Conservation (phyloP, 2,888 invertebrate genomes). For the Cosmia trapezina region DNA sequence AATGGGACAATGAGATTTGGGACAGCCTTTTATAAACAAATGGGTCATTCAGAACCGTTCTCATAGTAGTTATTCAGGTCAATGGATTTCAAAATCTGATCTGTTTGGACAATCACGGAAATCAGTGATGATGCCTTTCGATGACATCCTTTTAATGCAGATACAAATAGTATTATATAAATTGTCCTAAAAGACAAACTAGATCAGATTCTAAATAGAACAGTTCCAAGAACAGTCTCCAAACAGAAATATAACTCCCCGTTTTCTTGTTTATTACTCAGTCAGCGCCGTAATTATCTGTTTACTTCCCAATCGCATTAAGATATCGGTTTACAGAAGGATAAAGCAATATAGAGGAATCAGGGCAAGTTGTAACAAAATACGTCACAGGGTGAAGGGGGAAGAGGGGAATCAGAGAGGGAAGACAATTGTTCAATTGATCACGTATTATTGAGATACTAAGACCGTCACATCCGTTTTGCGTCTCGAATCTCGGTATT, state of each 20-base stretch:
- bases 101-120: slow-evolving; percentile 13
- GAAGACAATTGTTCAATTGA: slow-evolving; percentile 79
- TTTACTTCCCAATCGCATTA: slow-evolving; percentile 56
- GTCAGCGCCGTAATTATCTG: slow-evolving; percentile 43
- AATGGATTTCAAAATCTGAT: slow-evolving; percentile 30
- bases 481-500: slow-evolving; percentile 34
- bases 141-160: slow-evolving; percentile 1
- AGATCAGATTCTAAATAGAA: not conserved
- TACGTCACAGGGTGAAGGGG: slow-evolving; percentile 22
- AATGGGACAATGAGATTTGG: slow-evolving; percentile 57
- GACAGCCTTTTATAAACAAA: slow-evolving; percentile 52
- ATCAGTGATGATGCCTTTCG: not conserved
- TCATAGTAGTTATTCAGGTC: slow-evolving; percentile 16
- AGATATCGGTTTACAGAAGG: slow-evolving; percentile 48
- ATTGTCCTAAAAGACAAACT: not conserved
- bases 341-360: slow-evolving; percentile 51
- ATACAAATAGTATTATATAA: not conserved
- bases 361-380: slow-evolving; percentile 39
- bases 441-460: slow-evolving; percentile 72
- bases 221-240: not conserved
- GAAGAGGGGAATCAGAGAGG: slow-evolving; percentile 41
- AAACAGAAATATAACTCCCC: slow-evolving; percentile 18
- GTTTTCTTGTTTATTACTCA: slow-evolving; percentile 34
- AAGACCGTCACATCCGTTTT: slow-evolving; percentile 55
- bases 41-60: slow-evolving; percentile 45